Conservation (phyloP, 2,888 invertebrate genomes). For the Sesamia inferens region DNA sequence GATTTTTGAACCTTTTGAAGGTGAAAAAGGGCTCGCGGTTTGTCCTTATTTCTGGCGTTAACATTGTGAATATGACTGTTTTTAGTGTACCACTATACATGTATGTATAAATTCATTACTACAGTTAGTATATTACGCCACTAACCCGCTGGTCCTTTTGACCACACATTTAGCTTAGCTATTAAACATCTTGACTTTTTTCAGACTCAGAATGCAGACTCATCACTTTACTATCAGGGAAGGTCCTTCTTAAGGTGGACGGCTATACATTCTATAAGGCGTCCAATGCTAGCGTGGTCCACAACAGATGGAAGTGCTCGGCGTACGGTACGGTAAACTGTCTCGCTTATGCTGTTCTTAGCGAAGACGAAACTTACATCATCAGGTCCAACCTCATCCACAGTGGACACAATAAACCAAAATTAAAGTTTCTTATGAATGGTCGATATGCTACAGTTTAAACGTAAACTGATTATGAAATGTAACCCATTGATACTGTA, state of each 20-base stretch:
- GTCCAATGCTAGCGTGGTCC: not conserved
- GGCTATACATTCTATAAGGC: conserved; percentile 67
- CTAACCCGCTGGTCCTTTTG: not conserved
- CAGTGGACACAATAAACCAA: conserved; percentile 40
- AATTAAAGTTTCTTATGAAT: conserved; percentile 14
- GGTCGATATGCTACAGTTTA: conserved; percentile 39
- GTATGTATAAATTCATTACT: not conserved
- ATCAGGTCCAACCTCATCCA: conserved; percentile 44
- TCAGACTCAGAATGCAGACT: conserved; percentile 38
- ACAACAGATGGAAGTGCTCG: conserved; percentile 55
- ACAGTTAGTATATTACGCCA: not conserved
- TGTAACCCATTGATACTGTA: not conserved
- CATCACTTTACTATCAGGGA: conserved; percentile 59
- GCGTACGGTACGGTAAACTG: conserved; percentile 47
- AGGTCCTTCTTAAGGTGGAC: conserved; percentile 63
- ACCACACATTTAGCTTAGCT: not conserved
- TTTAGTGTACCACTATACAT: too few relatives aligned
- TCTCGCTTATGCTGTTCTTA: conserved; percentile 49
- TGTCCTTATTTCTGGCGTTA: too few relatives aligned
- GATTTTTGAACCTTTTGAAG: too few relatives aligned
- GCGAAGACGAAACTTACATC: conserved; percentile 35
- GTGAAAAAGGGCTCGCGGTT: too few relatives aligned
- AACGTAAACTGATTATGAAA: not conserved
- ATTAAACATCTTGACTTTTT: not conserved
- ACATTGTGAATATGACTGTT: too few relatives aligned